A percentile compares a stretch with the other conserved stretches of the same genome.
Conservation (phyloP, 2,797 vertebrate genomes). For the Sebastes reedi region DNA sequence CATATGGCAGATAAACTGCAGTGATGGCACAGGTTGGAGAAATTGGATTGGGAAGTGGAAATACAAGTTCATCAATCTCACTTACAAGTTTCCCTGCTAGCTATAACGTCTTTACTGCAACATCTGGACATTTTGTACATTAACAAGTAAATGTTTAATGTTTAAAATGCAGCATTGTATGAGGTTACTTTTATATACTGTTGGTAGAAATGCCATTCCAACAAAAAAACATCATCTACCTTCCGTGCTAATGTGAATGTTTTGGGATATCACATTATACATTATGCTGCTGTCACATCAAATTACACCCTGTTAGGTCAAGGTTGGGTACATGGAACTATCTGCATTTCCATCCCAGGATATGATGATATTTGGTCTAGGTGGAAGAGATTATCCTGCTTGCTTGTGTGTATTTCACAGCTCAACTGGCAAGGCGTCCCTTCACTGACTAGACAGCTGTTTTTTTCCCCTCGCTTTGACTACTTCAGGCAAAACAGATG, state of each 20-base stretch:
- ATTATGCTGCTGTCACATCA: slow-evolving; percentile 35
- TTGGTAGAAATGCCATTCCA: slow-evolving; percentile 1
- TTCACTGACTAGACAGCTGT: slow-evolving; percentile 71
- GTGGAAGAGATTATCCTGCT: slow-evolving; percentile 68
- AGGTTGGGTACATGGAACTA: slow-evolving; percentile 31
- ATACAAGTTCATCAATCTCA: slow-evolving; percentile 8
- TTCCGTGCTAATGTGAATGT: slow-evolving; percentile 15
- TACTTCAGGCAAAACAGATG: slow-evolving; percentile 65
- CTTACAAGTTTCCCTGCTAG: background rate
- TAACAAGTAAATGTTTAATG: background rate
- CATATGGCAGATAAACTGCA: slow-evolving; percentile 1
- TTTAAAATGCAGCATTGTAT: background rate
- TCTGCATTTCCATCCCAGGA: slow-evolving; percentile 50
- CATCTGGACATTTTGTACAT: background rate
- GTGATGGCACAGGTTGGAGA: background rate
- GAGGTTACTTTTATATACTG: background rate
- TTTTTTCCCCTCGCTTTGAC: slow-evolving; percentile 55
- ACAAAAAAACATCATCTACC: slow-evolving; percentile 21
- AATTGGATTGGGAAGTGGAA: slow-evolving; percentile 2
- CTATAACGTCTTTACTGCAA: background rate
- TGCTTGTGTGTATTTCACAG: slow-evolving; percentile 75
- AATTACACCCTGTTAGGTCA: slow-evolving; percentile 40
- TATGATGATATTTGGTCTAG: slow-evolving; percentile 62
- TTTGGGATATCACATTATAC: slow-evolving; percentile 17
- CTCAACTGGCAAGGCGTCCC: slow-evolving; percentile 62